Evolutionary conservation across 2,113 vertebrate genomes (phyloP).

Genomic region (Merops nubicus): DNA sequence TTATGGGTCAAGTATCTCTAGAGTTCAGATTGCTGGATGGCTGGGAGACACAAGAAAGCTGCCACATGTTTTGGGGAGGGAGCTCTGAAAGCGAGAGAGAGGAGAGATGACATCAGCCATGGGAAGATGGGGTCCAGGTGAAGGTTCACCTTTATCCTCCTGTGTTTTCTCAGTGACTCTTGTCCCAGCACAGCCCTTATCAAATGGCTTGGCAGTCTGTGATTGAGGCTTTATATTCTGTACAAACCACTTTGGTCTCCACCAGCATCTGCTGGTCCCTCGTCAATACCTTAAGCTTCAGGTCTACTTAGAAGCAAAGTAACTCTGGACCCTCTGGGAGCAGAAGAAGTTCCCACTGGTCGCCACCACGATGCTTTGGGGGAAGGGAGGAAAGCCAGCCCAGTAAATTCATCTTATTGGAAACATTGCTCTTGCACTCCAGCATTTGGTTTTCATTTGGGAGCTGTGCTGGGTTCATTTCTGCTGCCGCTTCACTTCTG

Average conservation of each 20-base stretch:
- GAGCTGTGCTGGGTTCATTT: slow-evolving; percentile 3
- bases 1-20: not conserved
- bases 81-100: not conserved
- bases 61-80: not conserved
- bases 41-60: not conserved
- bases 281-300: not conserved
- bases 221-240: not conserved
- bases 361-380: not conserved
- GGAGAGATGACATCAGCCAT: not conserved
- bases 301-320: not conserved
- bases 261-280: not conserved
- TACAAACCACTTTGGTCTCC: not conserved
- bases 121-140: not conserved
- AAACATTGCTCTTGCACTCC: slow-evolving; percentile 26
- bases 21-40: not conserved
- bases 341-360: not conserved
- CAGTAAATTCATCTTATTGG: slow-evolving; percentile 20
- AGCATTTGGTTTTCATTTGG: slow-evolving; percentile 62
- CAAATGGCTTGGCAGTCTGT: not conserved
- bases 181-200: not conserved
- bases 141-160: not conserved
- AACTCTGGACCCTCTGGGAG: not conserved
- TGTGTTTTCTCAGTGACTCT: not conserved
- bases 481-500: slow-evolving; percentile 46
- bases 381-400: slow-evolving; percentile 14